phyloP scores from a whole-genome alignment of 2,113 vertebrate genomes.

The Smithornis capensis region DNA sequence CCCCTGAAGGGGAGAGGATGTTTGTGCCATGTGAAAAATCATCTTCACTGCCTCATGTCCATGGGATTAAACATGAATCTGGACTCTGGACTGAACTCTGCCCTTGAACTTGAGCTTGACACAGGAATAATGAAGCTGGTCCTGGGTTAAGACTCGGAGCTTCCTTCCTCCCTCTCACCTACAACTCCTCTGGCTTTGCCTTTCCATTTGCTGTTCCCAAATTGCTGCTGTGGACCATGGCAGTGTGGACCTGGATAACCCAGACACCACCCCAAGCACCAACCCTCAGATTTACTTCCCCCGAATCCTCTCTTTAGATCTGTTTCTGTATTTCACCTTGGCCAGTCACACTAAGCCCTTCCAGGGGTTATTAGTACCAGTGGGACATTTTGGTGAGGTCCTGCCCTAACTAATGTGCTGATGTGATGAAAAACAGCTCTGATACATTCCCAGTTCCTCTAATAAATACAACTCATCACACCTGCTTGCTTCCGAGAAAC shows the following conservation, averaged over 20 bases:
- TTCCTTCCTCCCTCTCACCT: not conserved
- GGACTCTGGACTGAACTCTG: not conserved
- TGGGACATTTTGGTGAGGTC: not conserved
- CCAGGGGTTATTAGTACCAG: not conserved
- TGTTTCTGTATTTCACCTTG: not conserved
- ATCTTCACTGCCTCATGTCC: not conserved
- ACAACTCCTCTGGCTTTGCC: not conserved
- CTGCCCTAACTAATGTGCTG: not conserved
- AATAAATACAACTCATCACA: not conserved
- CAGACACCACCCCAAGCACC: not conserved
- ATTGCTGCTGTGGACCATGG: not conserved
- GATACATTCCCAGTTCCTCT: not conserved
- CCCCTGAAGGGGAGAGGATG: not conserved
- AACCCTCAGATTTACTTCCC: not conserved
- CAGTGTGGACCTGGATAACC: not conserved
- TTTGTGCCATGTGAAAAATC: not conserved
- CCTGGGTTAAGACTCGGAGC: not conserved
- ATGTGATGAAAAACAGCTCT: not conserved
- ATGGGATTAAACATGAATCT: not conserved
- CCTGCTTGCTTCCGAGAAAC: not conserved
- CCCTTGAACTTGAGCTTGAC: not conserved
- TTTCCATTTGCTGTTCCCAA: not conserved
- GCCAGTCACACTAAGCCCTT: not conserved
- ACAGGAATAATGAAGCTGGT: not conserved
- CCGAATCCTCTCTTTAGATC: not conserved